These are phyloP conservation scores for Temnothorax unifasciatus DNA, from an alignment of 2,888 invertebrate species.

Conservation along the genomic window DNA sequence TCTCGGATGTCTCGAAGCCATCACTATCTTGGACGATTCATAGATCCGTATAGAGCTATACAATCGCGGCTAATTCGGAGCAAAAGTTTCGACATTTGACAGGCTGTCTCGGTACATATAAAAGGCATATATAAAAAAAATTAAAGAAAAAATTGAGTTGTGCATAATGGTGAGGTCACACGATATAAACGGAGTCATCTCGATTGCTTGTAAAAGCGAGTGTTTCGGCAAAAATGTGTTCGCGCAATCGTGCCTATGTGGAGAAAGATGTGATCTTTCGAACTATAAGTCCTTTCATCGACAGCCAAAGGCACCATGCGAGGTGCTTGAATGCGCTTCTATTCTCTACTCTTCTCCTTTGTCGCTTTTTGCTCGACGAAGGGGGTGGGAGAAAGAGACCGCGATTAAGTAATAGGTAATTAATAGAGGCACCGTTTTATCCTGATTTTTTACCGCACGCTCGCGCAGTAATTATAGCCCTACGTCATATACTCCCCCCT, in stretches of 20 bases:
- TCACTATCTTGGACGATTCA: slow-evolving; percentile 56
- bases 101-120: slow-evolving; percentile 1
- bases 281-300: slow-evolving; percentile 54
- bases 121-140: slow-evolving; percentile 33
- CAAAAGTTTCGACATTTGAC: slow-evolving; percentile 71
- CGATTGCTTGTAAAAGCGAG: slow-evolving; percentile 75
- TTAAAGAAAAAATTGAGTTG: slow-evolving; percentile 35
- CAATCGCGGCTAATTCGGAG: slow-evolving; percentile 74
- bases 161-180: slow-evolving; percentile 60
- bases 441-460: slow-evolving; percentile 71
- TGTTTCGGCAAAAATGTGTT: slow-evolving; percentile 74
- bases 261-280: slow-evolving; percentile 26
- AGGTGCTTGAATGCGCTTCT: slow-evolving; percentile 66
- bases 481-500: slow-evolving; percentile 21
- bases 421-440: slow-evolving; percentile 74
- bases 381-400: background rate
- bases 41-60: slow-evolving; percentile 40
- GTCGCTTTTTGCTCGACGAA: slow-evolving; percentile 29
- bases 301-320: slow-evolving; percentile 30
- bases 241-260: slow-evolving; percentile 59
- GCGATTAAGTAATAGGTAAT: slow-evolving; percentile 76
- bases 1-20: slow-evolving; percentile 39
- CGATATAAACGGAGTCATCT: slow-evolving; percentile 61
- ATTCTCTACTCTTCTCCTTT: slow-evolving; percentile 55
- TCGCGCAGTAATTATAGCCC: slow-evolving; percentile 67